These are phyloP conservation scores for Laothoe populi DNA, from an alignment of 2,888 invertebrate species.

Conservation along the genomic window DNA sequence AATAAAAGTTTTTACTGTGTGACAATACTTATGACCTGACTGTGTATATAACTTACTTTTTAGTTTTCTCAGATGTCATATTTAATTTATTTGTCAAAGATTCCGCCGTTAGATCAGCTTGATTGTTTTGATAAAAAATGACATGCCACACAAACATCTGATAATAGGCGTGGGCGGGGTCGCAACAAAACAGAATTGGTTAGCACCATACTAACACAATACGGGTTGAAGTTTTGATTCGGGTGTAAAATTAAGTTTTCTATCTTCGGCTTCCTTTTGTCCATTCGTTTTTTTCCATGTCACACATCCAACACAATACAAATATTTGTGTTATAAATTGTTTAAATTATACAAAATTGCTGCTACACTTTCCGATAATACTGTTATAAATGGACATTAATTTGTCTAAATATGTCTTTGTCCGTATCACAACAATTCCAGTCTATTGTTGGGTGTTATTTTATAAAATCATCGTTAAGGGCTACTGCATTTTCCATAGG, in stretches of 20 bases:
- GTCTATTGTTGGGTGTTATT: neutral
- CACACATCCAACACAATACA: constrained; percentile 57
- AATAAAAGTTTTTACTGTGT: too few relatives aligned
- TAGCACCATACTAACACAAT: constrained; percentile 79
- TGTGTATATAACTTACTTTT: too few relatives aligned
- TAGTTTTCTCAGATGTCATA: constrained; percentile 57
- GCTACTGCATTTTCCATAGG: neutral
- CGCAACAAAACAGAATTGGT: constrained; percentile 79
- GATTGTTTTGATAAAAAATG: constrained; percentile 85
- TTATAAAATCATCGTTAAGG: neutral
- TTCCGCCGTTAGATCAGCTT: constrained; percentile 62
- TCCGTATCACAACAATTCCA: neutral
- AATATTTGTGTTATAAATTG: constrained; percentile 70
- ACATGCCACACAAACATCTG: constrained; percentile 79
- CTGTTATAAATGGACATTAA: constrained; percentile 35
- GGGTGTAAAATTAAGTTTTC: constrained; percentile 82
- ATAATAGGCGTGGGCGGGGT: constrained; percentile 81
- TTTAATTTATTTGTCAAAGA: constrained; percentile 62
- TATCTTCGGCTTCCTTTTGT: constrained; percentile 68
- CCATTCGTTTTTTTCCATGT: constrained; percentile 62
- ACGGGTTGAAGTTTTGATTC: constrained; percentile 72
- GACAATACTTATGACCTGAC: too few relatives aligned
- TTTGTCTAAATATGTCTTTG: constrained; percentile 21
- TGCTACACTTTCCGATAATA: constrained; percentile 49
- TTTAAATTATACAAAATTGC: constrained; percentile 56